Base-by-base conservation (phyloP, 2,113 vertebrate species). In the Henicopernis longicauda region DNA sequence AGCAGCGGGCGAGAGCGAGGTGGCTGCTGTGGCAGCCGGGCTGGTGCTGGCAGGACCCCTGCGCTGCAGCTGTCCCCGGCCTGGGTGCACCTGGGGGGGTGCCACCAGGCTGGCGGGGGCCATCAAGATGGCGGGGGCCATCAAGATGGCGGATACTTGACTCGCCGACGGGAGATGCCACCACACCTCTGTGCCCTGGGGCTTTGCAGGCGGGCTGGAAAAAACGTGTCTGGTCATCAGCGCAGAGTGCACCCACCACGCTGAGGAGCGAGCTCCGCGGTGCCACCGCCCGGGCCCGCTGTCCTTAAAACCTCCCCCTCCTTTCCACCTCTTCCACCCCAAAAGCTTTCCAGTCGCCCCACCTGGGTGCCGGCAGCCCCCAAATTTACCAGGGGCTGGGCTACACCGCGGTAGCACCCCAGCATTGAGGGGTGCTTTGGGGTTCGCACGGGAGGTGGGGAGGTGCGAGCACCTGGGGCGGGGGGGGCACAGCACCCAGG, bases 1-100 rank as follows among this genome's bases (percentile, higher is more conserved):
- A 5, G 3, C n/a, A 29, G 16, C 11, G 8, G 7, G 13, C 4
- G 4, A 20, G 2, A 13, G 54, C 0, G 0, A 73, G 20, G 13
- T 6, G 18, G 18, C 23, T 17, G 36, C 50, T 7, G 34, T 2
- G 36, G 55, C 61, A 29, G 54, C 38, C 6, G 27, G 26, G 54
- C 19, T n/a, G 67, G 66, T 32, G 73, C n/a, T 70, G 14, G 9
- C 52, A 40, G 47, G 31, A 63, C 9, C 17, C 42, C 52, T 19
- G 62, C 10, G 19, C 29, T 18, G 26, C 17, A 32, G 11, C 18
- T 34, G 21, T 67, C 16, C 57, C 44, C 66, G 26, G 26, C 16
- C 11, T 5, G 17, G 18, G 22, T 36, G 25, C 49, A 13, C 3
- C 54, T 1, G 44, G 31, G 22, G 22, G 61, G 20, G 36, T 52